phyloP scores from a whole-genome alignment of 2,888 invertebrate genomes.

The Cosmia pyralina region DNA sequence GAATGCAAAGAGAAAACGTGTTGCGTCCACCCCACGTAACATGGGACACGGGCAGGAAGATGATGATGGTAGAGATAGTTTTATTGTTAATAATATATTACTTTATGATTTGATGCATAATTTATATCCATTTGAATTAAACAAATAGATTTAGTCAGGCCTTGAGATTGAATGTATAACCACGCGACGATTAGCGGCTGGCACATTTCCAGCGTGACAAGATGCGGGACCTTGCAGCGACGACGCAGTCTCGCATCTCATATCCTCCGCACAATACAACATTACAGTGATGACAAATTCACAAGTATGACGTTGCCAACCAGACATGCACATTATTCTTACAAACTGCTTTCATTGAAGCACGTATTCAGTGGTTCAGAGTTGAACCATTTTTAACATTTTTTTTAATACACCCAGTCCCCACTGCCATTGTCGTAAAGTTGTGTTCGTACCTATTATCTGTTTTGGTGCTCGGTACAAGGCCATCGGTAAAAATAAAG shows the following conservation, averaged over 20 bases:
- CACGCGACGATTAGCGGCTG: constrained; percentile 84
- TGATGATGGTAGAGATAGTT: too few species aligned
- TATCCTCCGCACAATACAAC: constrained; percentile 49
- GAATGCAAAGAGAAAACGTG: too few species aligned
- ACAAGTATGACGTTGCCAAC: constrained; percentile 25
- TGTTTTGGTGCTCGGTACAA: constrained; percentile 47
- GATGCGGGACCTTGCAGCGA: constrained; percentile 72
- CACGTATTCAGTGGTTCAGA: constrained; percentile 31
- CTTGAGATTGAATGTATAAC: constrained; percentile 80
- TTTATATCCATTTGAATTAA: constrained; percentile 28
- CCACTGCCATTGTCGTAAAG: constrained; percentile 47
- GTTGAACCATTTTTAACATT: constrained; percentile 31
- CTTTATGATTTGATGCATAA: not conserved
- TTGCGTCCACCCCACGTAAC: too few species aligned
- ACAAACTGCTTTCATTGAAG: constrained; percentile 50
- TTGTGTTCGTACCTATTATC: constrained; percentile 44
- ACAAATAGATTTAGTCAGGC: constrained; percentile 45
- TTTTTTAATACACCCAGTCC: constrained; percentile 41
- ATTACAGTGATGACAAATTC: constrained; percentile 49
- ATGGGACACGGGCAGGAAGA: too few species aligned
- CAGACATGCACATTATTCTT: constrained; percentile 22
- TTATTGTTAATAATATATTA: not conserved
- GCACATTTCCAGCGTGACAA: constrained; percentile 77
- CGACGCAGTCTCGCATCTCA: constrained; percentile 71
- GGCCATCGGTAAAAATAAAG: constrained; percentile 46